Percentiles rank a stretch among this genome's conserved stretches.
Evolutionary conservation across 2,113 vertebrate genomes (phyloP).

Genomic region (Alligator mississippiensis): DNA sequence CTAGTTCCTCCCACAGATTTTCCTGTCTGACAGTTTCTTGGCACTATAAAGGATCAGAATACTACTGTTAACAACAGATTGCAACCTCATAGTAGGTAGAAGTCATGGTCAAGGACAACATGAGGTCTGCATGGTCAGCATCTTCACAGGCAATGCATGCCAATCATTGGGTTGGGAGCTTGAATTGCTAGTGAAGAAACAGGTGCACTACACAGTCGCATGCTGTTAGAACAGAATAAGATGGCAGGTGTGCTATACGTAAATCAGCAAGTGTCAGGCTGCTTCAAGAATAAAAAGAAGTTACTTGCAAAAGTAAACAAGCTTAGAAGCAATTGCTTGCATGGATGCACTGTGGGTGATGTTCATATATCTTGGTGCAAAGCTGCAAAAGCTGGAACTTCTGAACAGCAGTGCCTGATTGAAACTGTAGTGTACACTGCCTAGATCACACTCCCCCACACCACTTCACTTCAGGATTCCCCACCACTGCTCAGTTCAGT

Average conservation of each 20-base stretch:
- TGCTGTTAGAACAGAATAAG: not conserved
- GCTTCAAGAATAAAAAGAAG: not conserved
- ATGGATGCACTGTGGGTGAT: not conserved
- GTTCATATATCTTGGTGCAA: not conserved
- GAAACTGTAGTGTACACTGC: too few species aligned
- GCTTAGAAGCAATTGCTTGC: not conserved
- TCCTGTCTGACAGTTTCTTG: not conserved
- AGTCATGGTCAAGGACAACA: not conserved
- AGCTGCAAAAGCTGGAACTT: not conserved
- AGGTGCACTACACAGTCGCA: not conserved
- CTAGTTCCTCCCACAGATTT: not conserved
- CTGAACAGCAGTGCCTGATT: not conserved
- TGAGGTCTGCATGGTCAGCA: not conserved
- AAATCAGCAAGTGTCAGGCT: not conserved
- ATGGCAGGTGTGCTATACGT: not conserved
- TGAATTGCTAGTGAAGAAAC: not conserved
- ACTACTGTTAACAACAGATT: not conserved
- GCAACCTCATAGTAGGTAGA: not conserved
- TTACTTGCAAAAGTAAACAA: not conserved
- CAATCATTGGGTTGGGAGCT: not conserved
- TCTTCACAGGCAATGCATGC: not conserved
- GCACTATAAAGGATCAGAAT: not conserved
- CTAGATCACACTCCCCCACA: too few species aligned
- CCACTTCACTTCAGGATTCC: too few species aligned
- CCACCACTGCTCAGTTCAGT: too few species aligned